Evolutionary conservation across 2,797 vertebrate species (phyloP).

Genomic region (Alectoris magna): DNA sequence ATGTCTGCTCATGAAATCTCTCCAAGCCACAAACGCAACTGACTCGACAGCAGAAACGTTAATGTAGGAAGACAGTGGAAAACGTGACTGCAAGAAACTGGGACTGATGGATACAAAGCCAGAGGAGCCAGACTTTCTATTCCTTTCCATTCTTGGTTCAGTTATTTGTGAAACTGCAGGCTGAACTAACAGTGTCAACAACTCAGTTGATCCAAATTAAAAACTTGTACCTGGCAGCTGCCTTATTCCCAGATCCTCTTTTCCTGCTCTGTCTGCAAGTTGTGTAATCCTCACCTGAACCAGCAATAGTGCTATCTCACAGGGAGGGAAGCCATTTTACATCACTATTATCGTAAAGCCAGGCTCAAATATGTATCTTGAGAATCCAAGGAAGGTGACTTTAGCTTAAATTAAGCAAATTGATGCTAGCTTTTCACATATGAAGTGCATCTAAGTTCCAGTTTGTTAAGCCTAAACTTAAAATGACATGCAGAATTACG

Average conservation of each 20-base stretch:
- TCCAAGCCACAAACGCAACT: not conserved
- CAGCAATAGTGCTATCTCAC: not conserved
- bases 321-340: not conserved
- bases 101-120: not conserved
- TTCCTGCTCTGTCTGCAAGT: not conserved
- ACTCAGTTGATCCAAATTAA: not conserved
- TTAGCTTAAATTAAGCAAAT: not conserved
- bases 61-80: not conserved
- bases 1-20: not conserved
- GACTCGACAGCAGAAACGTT: not conserved
- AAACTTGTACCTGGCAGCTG: not conserved
- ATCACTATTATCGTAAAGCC: not conserved
- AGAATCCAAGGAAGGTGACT: not conserved
- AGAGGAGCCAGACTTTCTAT: not conserved
- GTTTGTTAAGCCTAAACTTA: not conserved
- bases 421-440: not conserved
- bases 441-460: not conserved
- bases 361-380: not conserved
- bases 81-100: not conserved
- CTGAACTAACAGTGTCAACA: not conserved
- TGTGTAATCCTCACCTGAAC: not conserved
- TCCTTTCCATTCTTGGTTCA: not conserved
- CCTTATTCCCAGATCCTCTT: not conserved
- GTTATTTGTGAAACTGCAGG: not conserved
- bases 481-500: not conserved